Base-by-base conservation (phyloP, 2,797 vertebrate species). In the Leuciscus waleckii region DNA sequence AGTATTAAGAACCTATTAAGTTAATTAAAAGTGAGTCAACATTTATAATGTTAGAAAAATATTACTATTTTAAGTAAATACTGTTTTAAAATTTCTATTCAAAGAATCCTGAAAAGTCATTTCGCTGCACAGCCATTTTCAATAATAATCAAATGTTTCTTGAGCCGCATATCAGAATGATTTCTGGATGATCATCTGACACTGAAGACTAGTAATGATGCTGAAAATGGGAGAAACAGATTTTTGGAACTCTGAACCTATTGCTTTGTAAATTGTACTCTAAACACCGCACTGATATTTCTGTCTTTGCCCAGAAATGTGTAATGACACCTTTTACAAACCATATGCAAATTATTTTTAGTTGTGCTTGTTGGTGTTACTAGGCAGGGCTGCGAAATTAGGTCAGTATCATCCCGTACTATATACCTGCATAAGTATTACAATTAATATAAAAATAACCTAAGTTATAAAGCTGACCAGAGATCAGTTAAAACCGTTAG, bases 111-210 rank as follows among this genome's bases (percentile, higher is more conserved):
- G 1, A n/a, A n/a, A 56, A 46, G n/a, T 26, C 5, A 13, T 26
- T 26, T 26, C 2, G 11, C 1, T 0, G 10, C n/a, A 26, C 0
- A 61, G 5, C n/a, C 10, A 13, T 26, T 61, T 61, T 13, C 10
- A 26, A 61, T n/a, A 58, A n/a, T 26, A 61, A 61, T 26, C 9
- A 61, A 61, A 61, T 13, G n/a, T 61, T 26, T 61, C 10, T 13
- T 61, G 23, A n/a, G 23, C 10, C 1, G 4, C 9, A 13, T 5
- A 11, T 61, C 1, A 43, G 10, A 43, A 13, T 43, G 43, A 13
- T 46, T 46, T 14, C 58, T 14, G 11, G 14, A 61, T 11, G n/a
- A 14, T 61, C 58, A 61, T 61, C 11, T 14, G 58, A 61, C 3
- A 1, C n/a, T 26, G n/a, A 17, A 13, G 23, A 54, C 23, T n/a